Percentiles rank a stretch among this genome's conserved stretches.
These are phyloP conservation scores for Eudemis profundana DNA, from an alignment of 2,888 invertebrate genomes.

Conservation along the genomic window DNA sequence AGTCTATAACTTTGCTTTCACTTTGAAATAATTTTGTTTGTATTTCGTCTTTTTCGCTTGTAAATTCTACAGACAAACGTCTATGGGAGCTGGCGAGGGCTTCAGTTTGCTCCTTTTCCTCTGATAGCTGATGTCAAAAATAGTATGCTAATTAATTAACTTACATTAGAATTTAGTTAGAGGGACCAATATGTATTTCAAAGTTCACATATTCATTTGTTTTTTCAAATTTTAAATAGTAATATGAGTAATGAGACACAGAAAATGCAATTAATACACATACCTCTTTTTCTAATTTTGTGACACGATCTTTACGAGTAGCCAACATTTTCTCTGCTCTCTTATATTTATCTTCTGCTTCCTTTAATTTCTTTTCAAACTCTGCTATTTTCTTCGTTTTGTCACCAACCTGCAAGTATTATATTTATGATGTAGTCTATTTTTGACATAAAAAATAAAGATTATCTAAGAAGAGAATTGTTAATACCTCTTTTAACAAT, in stretches of 20 bases:
- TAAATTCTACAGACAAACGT: slow-evolving; percentile 75
- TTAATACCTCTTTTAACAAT: slow-evolving; percentile 84
- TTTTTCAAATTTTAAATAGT: not conserved
- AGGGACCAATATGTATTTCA: no score
- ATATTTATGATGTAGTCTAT: slow-evolving; percentile 2
- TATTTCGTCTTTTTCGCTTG: slow-evolving; percentile 78
- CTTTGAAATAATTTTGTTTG: slow-evolving; percentile 75
- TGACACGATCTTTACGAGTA: slow-evolving; percentile 84
- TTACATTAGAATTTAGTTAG: not conserved
- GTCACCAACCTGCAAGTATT: slow-evolving; percentile 83
- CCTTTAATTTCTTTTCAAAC: slow-evolving; percentile 88
- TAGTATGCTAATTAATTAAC: not conserved
- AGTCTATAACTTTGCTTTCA: slow-evolving; percentile 77
- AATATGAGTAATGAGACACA: not conserved
- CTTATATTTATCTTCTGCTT: slow-evolving; percentile 87
- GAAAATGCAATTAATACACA: slow-evolving; percentile 41
- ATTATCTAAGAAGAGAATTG: not conserved
- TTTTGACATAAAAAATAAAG: not conserved
- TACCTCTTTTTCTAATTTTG: slow-evolving; percentile 87
- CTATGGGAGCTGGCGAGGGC: slow-evolving; percentile 69
- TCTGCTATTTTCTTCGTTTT: slow-evolving; percentile 87
- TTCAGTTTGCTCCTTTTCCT: slow-evolving; percentile 79
- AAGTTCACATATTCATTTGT: no score
- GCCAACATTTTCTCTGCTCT: slow-evolving; percentile 84
- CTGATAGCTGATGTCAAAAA: slow-evolving; percentile 72